These are phyloP conservation scores for Acanthoscelides obtectus DNA, from an alignment of 2,888 invertebrate species.

Conservation along the genomic window DNA sequence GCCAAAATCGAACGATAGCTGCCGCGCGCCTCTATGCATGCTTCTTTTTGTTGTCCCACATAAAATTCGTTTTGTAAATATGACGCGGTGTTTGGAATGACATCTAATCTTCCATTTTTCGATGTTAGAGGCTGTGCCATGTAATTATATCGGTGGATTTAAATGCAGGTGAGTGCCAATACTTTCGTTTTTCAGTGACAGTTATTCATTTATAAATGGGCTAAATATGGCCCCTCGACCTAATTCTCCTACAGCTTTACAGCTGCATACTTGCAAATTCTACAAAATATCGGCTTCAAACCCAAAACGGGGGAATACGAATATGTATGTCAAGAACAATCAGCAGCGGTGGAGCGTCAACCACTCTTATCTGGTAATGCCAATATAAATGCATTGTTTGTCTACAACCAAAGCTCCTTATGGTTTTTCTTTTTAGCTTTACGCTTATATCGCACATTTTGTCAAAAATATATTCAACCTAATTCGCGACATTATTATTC, in stretches of 20 bases:
- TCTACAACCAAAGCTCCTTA: no score
- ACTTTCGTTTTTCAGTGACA: slow-evolving; percentile 24
- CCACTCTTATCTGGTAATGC: neutral
- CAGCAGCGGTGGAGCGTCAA: neutral
- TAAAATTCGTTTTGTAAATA: neutral
- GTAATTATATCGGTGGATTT: slow-evolving; percentile 39
- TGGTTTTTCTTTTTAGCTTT: no score
- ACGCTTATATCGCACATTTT: no score
- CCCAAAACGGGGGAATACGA: neutral
- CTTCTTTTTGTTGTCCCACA: neutral
- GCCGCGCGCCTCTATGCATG: neutral
- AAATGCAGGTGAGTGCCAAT: slow-evolving; percentile 40
- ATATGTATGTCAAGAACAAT: neutral
- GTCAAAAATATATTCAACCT: no score
- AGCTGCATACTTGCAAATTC: neutral
- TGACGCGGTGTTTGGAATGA: neutral
- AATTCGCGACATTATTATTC: no score
- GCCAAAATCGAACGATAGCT: slow-evolving; percentile 24
- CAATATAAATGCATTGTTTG: neutral
- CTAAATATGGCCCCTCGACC: neutral
- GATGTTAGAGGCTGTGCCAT: slow-evolving; percentile 41
- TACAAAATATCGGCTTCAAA: neutral
- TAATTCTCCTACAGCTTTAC: neutral
- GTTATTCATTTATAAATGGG: neutral
- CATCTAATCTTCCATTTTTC: slow-evolving; percentile 23